Evolutionary conservation across 2,888 invertebrate species (phyloP), one percentile per base, ranked within the genome.

Genomic region (Sthenelais limicola): DNA sequence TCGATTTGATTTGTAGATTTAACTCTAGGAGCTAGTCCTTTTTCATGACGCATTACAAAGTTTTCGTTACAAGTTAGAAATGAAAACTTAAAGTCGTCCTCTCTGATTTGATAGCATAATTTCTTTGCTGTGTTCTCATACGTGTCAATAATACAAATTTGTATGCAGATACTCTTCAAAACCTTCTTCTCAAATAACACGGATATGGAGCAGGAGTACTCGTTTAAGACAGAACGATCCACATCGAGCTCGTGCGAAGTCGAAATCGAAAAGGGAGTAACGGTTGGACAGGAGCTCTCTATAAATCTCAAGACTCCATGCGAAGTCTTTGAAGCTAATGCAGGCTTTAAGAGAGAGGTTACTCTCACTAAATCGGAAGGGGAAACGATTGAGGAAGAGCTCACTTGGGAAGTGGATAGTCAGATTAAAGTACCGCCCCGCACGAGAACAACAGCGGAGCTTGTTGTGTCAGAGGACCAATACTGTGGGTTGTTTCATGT

Each of bases 331-430:
- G 87, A 88, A 77, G 77, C 86, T 54, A 85, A 85, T 73, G 86
- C 87, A 33, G 87, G 86, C 2, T 88, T 88, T 79, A 85, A 86
- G 54, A 82, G 85, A 73, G 88, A 88, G 71, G 80, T 86, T 74
- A 80, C 81, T 68, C 81, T 89, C 71, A 84, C 85, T 47, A 85
- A 85, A 12, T 81, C 85, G 5, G 85, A 85, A 32, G 86, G 85
- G 68, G 80, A 82, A 69, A 80, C 82, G 1, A 77, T 82, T 18
- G 86, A 87, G 69, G 87, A 89, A 76, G 80, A 83, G 49, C 81
- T 90, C 70, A 85, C 87, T 3, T 90, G 90, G 90, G 85, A 86
- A n/a, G 89, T 89, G 1, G 88, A 89, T 79, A 88, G 85, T 75
- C 86, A 82, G 73, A 87, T 89, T 52, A 82, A 83, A 73, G 89